phyloP scores from a whole-genome alignment of 2,113 vertebrate species.

The Dolichotis patagonum region DNA sequence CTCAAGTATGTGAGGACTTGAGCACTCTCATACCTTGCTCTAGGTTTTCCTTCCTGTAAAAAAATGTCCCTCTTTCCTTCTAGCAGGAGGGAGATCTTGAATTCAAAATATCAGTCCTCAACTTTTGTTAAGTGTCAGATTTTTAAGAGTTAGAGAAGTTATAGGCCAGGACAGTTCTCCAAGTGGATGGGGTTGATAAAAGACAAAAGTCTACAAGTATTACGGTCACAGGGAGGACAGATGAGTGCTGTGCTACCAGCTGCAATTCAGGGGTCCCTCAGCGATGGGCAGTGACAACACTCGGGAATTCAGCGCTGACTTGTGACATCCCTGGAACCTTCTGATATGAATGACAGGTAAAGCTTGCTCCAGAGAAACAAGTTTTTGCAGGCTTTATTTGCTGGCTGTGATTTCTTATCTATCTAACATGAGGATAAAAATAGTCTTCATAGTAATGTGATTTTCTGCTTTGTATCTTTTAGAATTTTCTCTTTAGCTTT shows the following conservation, averaged over 20 bases:
- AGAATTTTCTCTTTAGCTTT: neutral
- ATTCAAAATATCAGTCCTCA: neutral
- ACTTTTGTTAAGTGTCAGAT: neutral
- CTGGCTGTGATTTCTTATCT: neutral
- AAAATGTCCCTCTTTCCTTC: neutral
- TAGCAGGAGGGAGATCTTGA: neutral
- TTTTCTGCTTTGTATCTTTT: neutral
- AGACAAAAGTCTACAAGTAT: neutral
- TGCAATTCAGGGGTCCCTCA: neutral
- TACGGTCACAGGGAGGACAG: neutral
- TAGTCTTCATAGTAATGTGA: neutral
- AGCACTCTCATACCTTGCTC: neutral
- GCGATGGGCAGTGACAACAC: neutral
- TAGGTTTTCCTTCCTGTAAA: neutral
- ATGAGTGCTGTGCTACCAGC: no score
- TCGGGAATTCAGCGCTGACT: neutral
- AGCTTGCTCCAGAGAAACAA: neutral
- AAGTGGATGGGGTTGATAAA: neutral
- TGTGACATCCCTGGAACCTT: neutral
- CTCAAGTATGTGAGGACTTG: neutral
- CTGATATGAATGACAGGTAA: neutral
- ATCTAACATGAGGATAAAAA: neutral
- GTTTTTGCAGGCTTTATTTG: neutral
- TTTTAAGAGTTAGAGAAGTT: neutral
- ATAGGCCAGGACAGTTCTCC: neutral